Evolutionary conservation across 2,797 vertebrate genomes (phyloP), one percentile per base, ranked within the genome.

Genomic region (Sebastes hubbsi): DNA sequence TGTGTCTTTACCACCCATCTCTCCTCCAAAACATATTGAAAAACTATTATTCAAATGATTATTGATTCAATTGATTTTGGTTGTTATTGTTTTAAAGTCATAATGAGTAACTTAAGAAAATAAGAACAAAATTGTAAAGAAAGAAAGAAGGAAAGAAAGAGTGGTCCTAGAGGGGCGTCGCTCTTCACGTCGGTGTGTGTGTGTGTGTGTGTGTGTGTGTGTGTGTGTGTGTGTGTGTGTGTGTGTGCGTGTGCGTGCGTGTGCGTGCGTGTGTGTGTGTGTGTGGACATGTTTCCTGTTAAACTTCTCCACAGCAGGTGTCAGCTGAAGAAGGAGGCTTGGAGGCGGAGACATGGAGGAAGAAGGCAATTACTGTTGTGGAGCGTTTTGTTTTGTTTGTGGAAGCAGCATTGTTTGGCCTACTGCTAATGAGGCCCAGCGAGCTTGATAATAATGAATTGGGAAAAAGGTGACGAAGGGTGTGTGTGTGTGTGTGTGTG

Each of bases 381-480:
- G 83, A 84, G 86, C 82, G 1, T 92, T 91, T 88, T 88, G 90
- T 91, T 94, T 90, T 94, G 90, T 92, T 94, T 93, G 87, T 91
- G 85, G 83, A 86, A 83, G 91, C 87, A 72, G 86, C 78, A 89
- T 90, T 87, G 91, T 94, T 88, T 89, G 88, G 84, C 90, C 77
- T 71, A 78, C 78, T 87, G 88, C 90, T 95, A 95, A 95, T 93
- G 94, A 95, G 92, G 88, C 91, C 90, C 80, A 29, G 86, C 75
- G 86, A 93, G 93, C 92, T 91, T 80, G 83, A 93, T 94, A 92
- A 94, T 95, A 95, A 94, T 94, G 90, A 90, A 93, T 93, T 88
- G 88, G 86, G 76, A 4, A 81, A 89, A 87, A 92, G 84, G 89
- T 90, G 87, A 86, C 60, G 8, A 36, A 59, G 72, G 13, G 78